phyloP scores from a whole-genome alignment of 1,140 invertebrate species.

The Drosophila pectinifera region DNA sequence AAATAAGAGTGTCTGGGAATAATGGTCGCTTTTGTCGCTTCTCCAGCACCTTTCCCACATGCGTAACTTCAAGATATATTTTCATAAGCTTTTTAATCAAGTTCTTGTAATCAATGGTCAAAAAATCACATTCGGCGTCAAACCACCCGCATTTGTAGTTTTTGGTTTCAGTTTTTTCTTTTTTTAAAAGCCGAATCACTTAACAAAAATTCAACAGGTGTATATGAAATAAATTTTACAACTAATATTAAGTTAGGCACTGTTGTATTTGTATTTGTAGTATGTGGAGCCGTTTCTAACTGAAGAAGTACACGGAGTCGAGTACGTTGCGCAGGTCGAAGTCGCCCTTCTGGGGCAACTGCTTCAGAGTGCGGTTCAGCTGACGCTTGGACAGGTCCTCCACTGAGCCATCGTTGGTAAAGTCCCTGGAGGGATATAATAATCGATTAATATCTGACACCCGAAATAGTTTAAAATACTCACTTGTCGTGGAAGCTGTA shows the following conservation, averaged over 20 bases:
- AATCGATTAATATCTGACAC: background rate
- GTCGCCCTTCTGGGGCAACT: slow-evolving; percentile 89
- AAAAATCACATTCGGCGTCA: slow-evolving; percentile 62
- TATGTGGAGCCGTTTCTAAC: slow-evolving; percentile 90
- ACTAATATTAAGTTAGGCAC: slow-evolving; percentile 61
- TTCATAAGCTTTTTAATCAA: slow-evolving; percentile 20
- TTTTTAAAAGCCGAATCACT: slow-evolving; percentile 51
- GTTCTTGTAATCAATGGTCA: slow-evolving; percentile 44
- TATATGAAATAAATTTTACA: slow-evolving; percentile 30
- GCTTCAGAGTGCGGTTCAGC: slow-evolving; percentile 87
- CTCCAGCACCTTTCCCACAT: too few relatives aligned
- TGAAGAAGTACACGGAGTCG: slow-evolving; percentile 93
- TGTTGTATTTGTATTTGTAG: slow-evolving; percentile 9
- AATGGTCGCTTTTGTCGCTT: background rate
- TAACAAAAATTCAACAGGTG: slow-evolving; percentile 66
- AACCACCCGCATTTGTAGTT: slow-evolving; percentile 16
- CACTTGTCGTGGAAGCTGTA: slow-evolving; percentile 88
- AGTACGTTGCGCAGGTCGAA: slow-evolving; percentile 92
- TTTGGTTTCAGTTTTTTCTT: background rate
- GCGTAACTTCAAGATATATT: background rate
- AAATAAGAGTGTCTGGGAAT: too few relatives aligned
- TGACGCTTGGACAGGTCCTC: slow-evolving; percentile 87
- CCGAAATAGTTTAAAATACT: slow-evolving; percentile 53
- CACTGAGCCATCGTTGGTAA: slow-evolving; percentile 85
- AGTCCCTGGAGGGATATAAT: slow-evolving; percentile 85